Base-by-base conservation (phyloP, 2,888 invertebrate genomes). In the Odontothrips loti region DNA sequence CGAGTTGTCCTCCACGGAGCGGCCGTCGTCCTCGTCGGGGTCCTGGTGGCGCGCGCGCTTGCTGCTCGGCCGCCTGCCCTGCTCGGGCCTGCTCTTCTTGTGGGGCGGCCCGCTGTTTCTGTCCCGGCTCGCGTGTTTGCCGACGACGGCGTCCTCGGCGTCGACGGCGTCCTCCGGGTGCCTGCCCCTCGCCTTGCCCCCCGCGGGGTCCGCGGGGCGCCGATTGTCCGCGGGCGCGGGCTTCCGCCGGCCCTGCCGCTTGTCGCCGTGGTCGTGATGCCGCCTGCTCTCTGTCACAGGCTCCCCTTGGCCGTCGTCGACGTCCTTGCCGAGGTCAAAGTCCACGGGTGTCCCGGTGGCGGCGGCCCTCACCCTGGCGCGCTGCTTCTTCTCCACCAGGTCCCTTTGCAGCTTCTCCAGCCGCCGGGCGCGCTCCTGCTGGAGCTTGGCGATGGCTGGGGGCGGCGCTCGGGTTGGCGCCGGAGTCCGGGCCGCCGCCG, bases 1-100 rank as follows among this genome's bases (percentile, higher is more conserved):
- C 68, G 68, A 75, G 68, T 75, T 75, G 68, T 75, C 68, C 68
- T 75, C 68, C 23, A 75, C 27, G 68, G 68, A 75, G 58, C 58
- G 58, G 58, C 6, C 58, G 58, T 17, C 20, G 58, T 58, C 58
- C 15, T 58, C 58, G 11, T n/a, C 20, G 58, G 17, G 20, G 20
- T 58, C 20, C 20, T 58, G 58, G n/a, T 20, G 51, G 20, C 58
- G 58, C n/a, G 20, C 58, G 11, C 17, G 58, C 58, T 58, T 58
- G 58, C 58, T 17, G 58, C 17, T n/a, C 17, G 58, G n/a, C 58
- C 34, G 34, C 34, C 34, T 43, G 34, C 6, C 34, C 1, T 58
- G 58, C 58, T 58, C 58, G 58, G 58, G 58, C 58, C 58, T 58
- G 20, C 15, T 17, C 34, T 43, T 43, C 34, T 43, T 43, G 34